Conservation (phyloP, 1,140 invertebrate species). For the Drosophila pallidifrons region DNA sequence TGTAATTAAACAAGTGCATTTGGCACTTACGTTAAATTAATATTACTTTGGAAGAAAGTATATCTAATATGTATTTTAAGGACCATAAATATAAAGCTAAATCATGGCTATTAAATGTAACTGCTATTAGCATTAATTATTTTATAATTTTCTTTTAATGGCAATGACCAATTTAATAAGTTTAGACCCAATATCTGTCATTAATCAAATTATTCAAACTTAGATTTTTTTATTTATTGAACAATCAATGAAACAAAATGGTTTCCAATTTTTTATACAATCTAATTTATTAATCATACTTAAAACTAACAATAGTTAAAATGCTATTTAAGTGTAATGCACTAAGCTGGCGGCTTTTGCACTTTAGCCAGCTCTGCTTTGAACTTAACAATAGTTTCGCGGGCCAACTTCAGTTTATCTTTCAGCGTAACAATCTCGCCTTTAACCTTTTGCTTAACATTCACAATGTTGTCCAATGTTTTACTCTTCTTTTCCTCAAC, state of each 20-base stretch:
- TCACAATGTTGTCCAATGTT: constrained; percentile 91
- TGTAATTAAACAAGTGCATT: no score
- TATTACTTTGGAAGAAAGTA: no score
- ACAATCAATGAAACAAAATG: no score
- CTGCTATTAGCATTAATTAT: no score
- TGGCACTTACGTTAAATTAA: no score
- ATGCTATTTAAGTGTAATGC: neutral
- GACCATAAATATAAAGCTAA: no score
- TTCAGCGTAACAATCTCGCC: constrained; percentile 94
- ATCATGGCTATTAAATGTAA: no score
- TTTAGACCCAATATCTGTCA: no score
- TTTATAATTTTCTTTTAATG: neutral
- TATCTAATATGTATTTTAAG: no score
- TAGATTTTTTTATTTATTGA: no score
- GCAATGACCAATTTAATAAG: neutral
- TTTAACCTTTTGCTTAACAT: constrained; percentile 93
- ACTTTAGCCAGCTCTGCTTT: constrained; percentile 93
- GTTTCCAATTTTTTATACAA: neutral
- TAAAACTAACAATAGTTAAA: constrained; percentile 19
- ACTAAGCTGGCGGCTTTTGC: constrained; percentile 84
- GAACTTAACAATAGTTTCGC: constrained; percentile 95
- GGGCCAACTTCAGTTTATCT: constrained; percentile 94
- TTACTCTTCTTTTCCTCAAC: constrained; percentile 96
- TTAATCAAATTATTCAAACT: no score
- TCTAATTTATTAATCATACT: constrained; percentile 19